These are phyloP conservation scores for Hydrolagus colliei DNA, from an alignment of 2,797 vertebrate genomes.

Conservation along the genomic window DNA sequence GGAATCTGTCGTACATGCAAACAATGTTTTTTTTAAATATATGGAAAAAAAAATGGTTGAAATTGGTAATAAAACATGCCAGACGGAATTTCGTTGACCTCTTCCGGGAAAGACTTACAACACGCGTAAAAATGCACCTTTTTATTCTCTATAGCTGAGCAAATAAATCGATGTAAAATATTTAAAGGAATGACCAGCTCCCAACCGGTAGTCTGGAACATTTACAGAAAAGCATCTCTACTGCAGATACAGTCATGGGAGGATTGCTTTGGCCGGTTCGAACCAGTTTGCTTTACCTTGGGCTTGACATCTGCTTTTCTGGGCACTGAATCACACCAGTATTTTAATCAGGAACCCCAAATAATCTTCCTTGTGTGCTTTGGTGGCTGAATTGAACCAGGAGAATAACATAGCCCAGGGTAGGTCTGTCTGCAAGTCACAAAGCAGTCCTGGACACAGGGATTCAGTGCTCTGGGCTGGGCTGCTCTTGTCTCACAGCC, in stretches of 20 bases:
- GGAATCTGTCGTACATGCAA: background rate
- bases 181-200: background rate
- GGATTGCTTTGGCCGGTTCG: conserved; percentile 14
- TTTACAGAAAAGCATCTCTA: conserved; percentile 26
- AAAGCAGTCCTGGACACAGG: conserved; percentile 33
- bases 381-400: background rate
- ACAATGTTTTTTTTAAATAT: background rate
- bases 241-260: conserved; percentile 24
- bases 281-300: conserved; percentile 25
- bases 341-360: conserved; percentile 6
- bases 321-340: conserved; percentile 20
- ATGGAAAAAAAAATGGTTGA: background rate
- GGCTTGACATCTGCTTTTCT: conserved; percentile 21
- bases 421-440: background rate
- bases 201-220: background rate
- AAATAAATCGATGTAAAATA: background rate
- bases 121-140: background rate
- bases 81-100: background rate
- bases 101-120: background rate
- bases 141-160: background rate
- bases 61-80: background rate
- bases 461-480: conserved; percentile 46
- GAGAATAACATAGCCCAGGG: background rate
- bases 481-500: conserved; percentile 50
- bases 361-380: background rate